Evolutionary conservation across 30 jellyfish, hydroid and myxozoan genomes (phyloP).

Genomic region (Phacellophora camtschatica): DNA sequence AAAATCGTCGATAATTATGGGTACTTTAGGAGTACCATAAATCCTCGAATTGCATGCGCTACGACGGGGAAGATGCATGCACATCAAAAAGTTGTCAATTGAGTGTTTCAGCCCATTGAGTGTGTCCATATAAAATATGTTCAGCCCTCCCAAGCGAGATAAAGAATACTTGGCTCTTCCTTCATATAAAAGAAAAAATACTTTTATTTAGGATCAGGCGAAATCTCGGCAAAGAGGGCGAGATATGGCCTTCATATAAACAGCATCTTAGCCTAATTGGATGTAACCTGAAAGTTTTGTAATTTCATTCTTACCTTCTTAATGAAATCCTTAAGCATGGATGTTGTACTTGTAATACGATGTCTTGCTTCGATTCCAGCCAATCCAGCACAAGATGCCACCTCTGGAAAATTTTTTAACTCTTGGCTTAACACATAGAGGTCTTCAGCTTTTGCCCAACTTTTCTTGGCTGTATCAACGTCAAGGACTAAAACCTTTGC

Average conservation of each 20-base stretch:
- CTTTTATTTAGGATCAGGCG: too few species aligned
- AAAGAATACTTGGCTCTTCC: too few species aligned
- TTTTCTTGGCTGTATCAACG: slow-evolving; percentile 27
- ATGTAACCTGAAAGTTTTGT: not conserved
- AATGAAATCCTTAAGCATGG: not conserved
- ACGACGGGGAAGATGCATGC: too few species aligned
- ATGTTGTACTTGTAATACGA: not conserved
- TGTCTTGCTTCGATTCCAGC: slow-evolving; percentile 38
- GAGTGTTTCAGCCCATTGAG: not conserved
- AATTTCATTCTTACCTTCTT: not conserved
- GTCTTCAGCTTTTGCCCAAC: slow-evolving; percentile 31
- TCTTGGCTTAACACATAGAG: slow-evolving; percentile 20
- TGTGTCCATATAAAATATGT: too few species aligned
- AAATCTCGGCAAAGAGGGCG: not conserved
- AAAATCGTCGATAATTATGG: too few species aligned
- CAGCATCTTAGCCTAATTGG: not conserved
- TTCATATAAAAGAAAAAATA: too few species aligned
- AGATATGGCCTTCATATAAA: not conserved
- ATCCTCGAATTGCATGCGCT: too few species aligned
- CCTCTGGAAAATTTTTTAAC: not conserved
- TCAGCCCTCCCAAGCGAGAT: too few species aligned
- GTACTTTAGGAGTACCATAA: too few species aligned
- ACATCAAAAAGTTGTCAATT: too few species aligned
- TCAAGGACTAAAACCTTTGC: slow-evolving; percentile 40
- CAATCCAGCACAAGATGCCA: slow-evolving; percentile 11